phyloP scores from a whole-genome alignment of 2,113 vertebrate genomes.

The Poeciliopsis prolifica region DNA sequence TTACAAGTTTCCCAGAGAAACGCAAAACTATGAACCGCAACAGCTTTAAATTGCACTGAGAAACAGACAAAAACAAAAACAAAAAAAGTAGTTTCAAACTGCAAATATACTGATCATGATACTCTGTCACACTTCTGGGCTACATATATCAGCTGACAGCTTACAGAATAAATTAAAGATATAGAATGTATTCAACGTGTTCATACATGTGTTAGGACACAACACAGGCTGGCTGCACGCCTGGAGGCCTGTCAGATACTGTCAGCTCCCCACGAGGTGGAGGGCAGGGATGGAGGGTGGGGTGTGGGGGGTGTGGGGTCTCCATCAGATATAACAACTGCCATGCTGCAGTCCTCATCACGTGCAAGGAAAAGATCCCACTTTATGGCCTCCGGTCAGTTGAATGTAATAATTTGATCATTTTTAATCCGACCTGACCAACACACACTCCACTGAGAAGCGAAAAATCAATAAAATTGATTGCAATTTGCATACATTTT shows the following conservation, averaged over 20 bases:
- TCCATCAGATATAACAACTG: constrained; percentile 76
- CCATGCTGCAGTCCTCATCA: constrained; percentile 74
- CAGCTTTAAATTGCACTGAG: constrained; percentile 69
- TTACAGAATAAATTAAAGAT: background rate
- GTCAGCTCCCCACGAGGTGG: constrained; percentile 37
- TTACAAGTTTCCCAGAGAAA: constrained; percentile 98
- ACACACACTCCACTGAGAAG: constrained; percentile 1
- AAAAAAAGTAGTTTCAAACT: background rate
- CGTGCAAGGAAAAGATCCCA: constrained; percentile 61
- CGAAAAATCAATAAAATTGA: background rate
- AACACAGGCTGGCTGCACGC: constrained; percentile 30
- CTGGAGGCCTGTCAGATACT: constrained; percentile 34
- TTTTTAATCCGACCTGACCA: constrained; percentile 17
- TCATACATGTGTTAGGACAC: background rate
- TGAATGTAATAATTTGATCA: constrained; percentile 39
- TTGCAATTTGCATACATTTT: no score
- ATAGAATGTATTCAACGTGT: background rate
- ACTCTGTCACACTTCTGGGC: background rate
- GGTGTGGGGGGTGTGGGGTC: constrained; percentile 16
- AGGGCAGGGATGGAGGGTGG: constrained; percentile 19
- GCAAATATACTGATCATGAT: background rate
- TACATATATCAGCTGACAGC: background rate
- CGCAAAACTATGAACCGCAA: constrained; percentile 91
- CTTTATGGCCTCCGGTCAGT: constrained; percentile 57
- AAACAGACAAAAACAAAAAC: background rate